Percentiles rank a stretch among this genome's conserved stretches.
These are phyloP conservation scores for Mesorhabditis belari DNA, from an alignment of 2,888 invertebrate species.

Conservation along the genomic window DNA sequence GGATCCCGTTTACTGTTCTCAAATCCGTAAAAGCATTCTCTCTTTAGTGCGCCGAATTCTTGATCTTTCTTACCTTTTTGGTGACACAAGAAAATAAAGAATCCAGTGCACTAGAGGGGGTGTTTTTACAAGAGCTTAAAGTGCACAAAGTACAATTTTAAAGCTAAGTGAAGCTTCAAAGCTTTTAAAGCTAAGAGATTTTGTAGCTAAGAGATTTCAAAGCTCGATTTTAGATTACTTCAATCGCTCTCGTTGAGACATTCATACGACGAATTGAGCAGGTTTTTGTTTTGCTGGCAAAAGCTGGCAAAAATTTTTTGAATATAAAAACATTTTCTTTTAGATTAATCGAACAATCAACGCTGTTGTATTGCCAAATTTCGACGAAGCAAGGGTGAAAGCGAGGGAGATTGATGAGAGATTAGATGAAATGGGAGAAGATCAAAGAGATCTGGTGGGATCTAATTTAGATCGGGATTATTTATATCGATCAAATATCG, in stretches of 20 bases:
- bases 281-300: conserved; percentile 3
- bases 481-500: not conserved
- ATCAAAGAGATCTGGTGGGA: conserved; percentile 9
- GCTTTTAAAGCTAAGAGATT: not conserved
- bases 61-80: too few relatives aligned
- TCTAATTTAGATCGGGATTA: conserved; percentile 12
- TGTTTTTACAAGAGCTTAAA: too few relatives aligned
- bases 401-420: conserved; percentile 28
- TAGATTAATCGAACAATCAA: conserved; percentile 40
- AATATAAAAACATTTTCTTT: not conserved
- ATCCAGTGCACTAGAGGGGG: too few relatives aligned
- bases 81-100: too few relatives aligned
- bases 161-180: not conserved
- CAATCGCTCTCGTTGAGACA: conserved; percentile 34
- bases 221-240: conserved; percentile 19
- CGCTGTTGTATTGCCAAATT: conserved; percentile 42
- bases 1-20: too few relatives aligned
- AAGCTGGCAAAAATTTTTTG: not conserved
- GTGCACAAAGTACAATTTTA: too few relatives aligned
- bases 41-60: too few relatives aligned
- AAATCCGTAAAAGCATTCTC: too few relatives aligned
- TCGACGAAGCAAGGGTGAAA: conserved; percentile 27
- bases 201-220: not conserved
- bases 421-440: conserved; percentile 18
- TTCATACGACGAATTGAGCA: conserved; percentile 44